phyloP scores from a whole-genome alignment of 2,888 invertebrate genomes.

The Stenurella melanura region DNA sequence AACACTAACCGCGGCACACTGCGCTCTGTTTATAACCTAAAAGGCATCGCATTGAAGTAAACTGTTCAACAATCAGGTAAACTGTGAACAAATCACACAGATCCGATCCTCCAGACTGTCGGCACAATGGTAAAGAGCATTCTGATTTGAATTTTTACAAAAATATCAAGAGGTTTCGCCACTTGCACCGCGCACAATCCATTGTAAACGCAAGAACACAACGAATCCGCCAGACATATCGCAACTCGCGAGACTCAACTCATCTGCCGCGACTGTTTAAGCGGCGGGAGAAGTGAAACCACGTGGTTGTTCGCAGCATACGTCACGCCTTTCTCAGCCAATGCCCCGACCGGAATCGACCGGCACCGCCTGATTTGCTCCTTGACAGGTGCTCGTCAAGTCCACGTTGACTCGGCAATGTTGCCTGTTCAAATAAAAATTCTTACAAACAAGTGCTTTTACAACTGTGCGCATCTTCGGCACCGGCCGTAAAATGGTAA shows the following conservation, averaged over 20 bases:
- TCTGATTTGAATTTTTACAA: slow-evolving; percentile 56
- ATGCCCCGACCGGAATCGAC: slow-evolving; percentile 46
- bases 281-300: slow-evolving; percentile 65
- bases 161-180: slow-evolving; percentile 58
- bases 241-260: slow-evolving; percentile 61
- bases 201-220: slow-evolving; percentile 61
- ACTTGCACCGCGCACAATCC: slow-evolving; percentile 66
- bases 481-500: slow-evolving; percentile 19
- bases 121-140: slow-evolving; percentile 15
- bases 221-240: slow-evolving; percentile 56
- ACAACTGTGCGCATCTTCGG: slow-evolving; percentile 42
- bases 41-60: slow-evolving; percentile 30
- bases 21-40: slow-evolving; percentile 48
- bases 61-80: slow-evolving; percentile 5
- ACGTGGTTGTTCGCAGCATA: slow-evolving; percentile 69
- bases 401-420: slow-evolving; percentile 69
- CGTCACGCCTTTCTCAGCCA: slow-evolving; percentile 64
- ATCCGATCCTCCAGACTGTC: not conserved
- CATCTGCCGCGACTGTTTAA: slow-evolving; percentile 64
- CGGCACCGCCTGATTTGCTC: slow-evolving; percentile 58
- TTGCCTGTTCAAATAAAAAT: slow-evolving; percentile 57
- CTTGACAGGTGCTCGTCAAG: slow-evolving; percentile 64
- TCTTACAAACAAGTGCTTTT: slow-evolving; percentile 52
- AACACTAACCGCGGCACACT: slow-evolving; percentile 33
- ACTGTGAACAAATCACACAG: slow-evolving; percentile 3